Percentiles rank a stretch among this genome's conserved stretches.
Evolutionary conservation across 1,140 invertebrate genomes (phyloP).

Genomic region (Rhyzopertha dominica): DNA sequence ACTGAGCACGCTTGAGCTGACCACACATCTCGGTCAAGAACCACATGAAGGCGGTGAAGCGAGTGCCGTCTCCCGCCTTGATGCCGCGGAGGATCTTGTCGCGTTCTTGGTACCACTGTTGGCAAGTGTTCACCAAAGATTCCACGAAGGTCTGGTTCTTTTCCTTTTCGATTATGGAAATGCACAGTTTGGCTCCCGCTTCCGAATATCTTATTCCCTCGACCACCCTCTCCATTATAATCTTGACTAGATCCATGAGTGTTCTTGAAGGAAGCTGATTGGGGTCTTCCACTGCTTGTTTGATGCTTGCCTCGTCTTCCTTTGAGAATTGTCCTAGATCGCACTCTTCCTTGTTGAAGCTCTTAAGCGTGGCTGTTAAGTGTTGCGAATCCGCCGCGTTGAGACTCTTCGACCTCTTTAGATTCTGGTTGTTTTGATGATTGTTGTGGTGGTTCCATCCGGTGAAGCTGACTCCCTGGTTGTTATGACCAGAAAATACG

Average conservation of each 20-base stretch:
- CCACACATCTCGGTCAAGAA: slow-evolving; percentile 86
- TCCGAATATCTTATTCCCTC: slow-evolving; percentile 72
- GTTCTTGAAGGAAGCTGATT: slow-evolving; percentile 69
- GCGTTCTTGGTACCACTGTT: slow-evolving; percentile 84
- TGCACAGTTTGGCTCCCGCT: slow-evolving; percentile 74
- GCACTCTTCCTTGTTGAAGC: slow-evolving; percentile 57
- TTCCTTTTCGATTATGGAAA: slow-evolving; percentile 81
- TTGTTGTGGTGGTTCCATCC: slow-evolving; percentile 21
- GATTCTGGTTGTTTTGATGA: slow-evolving; percentile 36
- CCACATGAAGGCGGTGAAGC: slow-evolving; percentile 78
- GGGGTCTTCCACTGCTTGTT: slow-evolving; percentile 73
- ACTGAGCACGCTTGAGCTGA: slow-evolving; percentile 70
- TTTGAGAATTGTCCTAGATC: slow-evolving; percentile 69
- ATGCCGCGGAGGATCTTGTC: slow-evolving; percentile 55
- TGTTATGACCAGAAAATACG: slow-evolving; percentile 32
- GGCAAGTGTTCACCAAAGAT: slow-evolving; percentile 79
- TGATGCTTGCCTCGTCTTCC: slow-evolving; percentile 64
- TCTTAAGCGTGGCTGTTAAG: slow-evolving; percentile 50
- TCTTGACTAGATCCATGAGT: slow-evolving; percentile 78
- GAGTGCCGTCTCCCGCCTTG: slow-evolving; percentile 54
- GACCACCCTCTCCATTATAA: slow-evolving; percentile 71
- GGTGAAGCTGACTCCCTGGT: slow-evolving; percentile 28
- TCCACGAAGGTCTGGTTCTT: slow-evolving; percentile 82
- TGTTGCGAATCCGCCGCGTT: slow-evolving; percentile 61
- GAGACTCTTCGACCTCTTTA: slow-evolving; percentile 77